phyloP scores from a whole-genome alignment of 2,113 vertebrate genomes.

The Myotis davidii region DNA sequence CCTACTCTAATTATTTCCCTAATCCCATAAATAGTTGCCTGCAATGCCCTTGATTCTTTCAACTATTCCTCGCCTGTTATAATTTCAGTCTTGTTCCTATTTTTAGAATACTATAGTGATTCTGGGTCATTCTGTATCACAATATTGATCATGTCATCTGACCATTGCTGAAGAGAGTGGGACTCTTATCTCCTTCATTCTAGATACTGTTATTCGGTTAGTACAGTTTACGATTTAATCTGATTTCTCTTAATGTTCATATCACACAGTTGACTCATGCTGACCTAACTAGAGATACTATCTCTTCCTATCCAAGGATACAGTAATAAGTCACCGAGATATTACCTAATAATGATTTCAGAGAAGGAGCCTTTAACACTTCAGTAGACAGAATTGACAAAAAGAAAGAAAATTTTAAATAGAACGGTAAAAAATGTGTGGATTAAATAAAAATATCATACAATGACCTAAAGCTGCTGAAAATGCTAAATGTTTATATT shows the following conservation, averaged over 20 bases:
- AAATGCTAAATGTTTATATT: constrained; percentile 2
- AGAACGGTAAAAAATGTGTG: not conserved
- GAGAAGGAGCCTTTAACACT: not conserved
- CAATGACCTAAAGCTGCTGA: not conserved
- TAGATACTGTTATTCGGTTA: constrained; percentile 40
- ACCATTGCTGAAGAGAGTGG: not conserved
- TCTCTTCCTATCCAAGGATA: constrained; percentile 24
- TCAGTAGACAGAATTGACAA: not conserved
- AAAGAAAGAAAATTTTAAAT: not conserved
- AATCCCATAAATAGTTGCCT: not conserved
- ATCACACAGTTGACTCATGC: constrained; percentile 35
- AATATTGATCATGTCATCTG: constrained; percentile 52
- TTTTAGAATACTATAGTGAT: constrained; percentile 31
- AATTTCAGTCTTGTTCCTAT: not conserved
- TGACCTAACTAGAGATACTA: constrained; percentile 4
- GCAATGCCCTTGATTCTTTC: not conserved
- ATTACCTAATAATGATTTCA: constrained; percentile 41
- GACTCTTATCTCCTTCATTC: constrained; percentile 12
- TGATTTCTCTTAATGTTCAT: not conserved
- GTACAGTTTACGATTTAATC: constrained; percentile 45
- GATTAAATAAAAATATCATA: not conserved
- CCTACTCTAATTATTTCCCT: not conserved
- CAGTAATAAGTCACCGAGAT: constrained; percentile 3
- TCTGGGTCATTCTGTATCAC: constrained; percentile 32
- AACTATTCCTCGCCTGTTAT: not conserved